phyloP scores from a whole-genome alignment of 2,888 invertebrate genomes.

The Perdita meconis region DNA sequence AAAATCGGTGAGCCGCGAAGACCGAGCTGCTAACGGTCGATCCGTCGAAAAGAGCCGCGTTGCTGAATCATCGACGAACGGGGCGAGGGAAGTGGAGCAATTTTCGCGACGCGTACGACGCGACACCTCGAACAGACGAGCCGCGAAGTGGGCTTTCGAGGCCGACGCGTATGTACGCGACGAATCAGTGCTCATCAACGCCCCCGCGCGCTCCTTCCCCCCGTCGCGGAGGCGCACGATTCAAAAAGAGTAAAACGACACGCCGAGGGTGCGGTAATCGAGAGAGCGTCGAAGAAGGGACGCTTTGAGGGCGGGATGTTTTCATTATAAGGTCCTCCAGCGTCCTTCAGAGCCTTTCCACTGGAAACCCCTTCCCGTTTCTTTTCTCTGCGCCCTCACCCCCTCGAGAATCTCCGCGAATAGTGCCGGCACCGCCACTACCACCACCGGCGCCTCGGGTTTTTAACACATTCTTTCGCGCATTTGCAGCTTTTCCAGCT shows the following conservation, averaged over 20 bases:
- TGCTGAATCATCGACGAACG: not conserved
- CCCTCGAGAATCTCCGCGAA: constrained; percentile 23
- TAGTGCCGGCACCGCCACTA: constrained; percentile 19
- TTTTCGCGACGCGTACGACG: constrained; percentile 30
- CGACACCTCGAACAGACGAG: constrained; percentile 21
- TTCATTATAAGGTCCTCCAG: constrained; percentile 72
- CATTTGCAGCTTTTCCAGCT: constrained; percentile 71
- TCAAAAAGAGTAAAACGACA: constrained; percentile 39
- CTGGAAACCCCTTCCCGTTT: constrained; percentile 44
- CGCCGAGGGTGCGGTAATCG: constrained; percentile 58
- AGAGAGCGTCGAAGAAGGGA: constrained; percentile 57
- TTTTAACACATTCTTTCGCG: constrained; percentile 75
- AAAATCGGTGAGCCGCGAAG: not conserved
- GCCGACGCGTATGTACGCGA: constrained; percentile 19
- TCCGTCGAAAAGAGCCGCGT: constrained; percentile 18
- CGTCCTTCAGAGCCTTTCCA: constrained; percentile 70
- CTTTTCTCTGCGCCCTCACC: constrained; percentile 41
- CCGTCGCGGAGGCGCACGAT: constrained; percentile 19
- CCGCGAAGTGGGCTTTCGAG: constrained; percentile 22
- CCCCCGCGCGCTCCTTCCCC: constrained; percentile 11
- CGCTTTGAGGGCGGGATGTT: constrained; percentile 72
- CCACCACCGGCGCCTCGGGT: constrained; percentile 62
- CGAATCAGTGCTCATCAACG: constrained; percentile 47
- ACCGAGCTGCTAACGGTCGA: not conserved
- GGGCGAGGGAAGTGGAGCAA: constrained; percentile 37